Evolutionary conservation across 30 jellyfish, hydroid and myxozoan genomes (phyloP).

Genomic region (Catostylus mosaicus): DNA sequence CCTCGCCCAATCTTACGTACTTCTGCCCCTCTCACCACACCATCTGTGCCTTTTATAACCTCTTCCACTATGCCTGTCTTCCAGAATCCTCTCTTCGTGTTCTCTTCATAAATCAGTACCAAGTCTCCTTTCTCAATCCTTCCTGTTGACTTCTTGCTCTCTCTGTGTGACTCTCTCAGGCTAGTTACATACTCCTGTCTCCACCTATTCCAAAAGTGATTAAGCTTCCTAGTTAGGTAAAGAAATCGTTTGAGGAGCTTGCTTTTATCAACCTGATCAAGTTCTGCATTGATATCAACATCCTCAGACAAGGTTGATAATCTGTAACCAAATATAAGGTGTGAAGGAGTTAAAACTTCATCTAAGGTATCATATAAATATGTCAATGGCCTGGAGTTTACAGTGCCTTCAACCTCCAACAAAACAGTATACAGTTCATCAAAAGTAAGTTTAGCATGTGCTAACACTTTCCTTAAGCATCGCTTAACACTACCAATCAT

Average conservation of each 20-base stretch:
- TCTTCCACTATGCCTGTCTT: constrained; percentile 26
- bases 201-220: constrained; percentile 50
- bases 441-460: constrained; percentile 12
- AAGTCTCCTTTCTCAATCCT: background rate
- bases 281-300: too few species aligned
- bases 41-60: constrained; percentile 35
- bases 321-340: constrained; percentile 34
- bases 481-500: too few species aligned
- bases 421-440: constrained; percentile 60
- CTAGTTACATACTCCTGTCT: constrained; percentile 1
- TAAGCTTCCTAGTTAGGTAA: constrained; percentile 31
- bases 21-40: constrained; percentile 28
- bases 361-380: constrained; percentile 25
- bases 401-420: constrained; percentile 36
- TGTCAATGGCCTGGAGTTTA: too few species aligned
- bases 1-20: constrained; percentile 40
- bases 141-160: too few species aligned
- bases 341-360: constrained; percentile 55
- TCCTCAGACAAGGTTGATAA: constrained; percentile 7
- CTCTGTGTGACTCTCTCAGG: constrained; percentile 6
- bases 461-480: too few species aligned
- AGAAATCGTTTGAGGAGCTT: constrained; percentile 36
- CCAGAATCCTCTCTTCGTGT: constrained; percentile 31
- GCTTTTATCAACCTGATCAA: background rate
- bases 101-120: too few species aligned